Evolutionary conservation across 2,888 invertebrate species (phyloP), one percentile per base, ranked within the genome.

Genomic region (Schizotus pectinicornis): DNA sequence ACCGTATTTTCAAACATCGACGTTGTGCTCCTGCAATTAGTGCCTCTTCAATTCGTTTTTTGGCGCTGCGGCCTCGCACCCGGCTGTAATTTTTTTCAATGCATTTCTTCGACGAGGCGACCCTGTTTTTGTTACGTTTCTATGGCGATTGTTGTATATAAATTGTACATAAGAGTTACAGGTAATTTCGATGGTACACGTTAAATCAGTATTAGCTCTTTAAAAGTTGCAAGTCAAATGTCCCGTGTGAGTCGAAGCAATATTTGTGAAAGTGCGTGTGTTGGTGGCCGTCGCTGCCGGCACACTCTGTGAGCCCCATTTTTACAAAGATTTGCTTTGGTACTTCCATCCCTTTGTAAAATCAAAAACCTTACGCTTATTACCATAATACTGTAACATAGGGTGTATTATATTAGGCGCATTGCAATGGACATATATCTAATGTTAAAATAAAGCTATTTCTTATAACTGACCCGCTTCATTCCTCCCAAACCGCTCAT

Each of bases 361-460:
- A 66, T 69, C 61, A 62, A 59, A 56, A 73, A 75, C 72, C 75
- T 71, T 77, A 77, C 76, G 78, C 78, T 78, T 77, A 76, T 68
- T 72, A 74, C 67, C 66, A 69, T 72, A 68, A 72, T 65, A 68
- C 56, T 65, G 66, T 67, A 71, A 68, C 53, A 74, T 72, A 70
- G 69, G 56, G 62, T 67, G 63, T 66, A 69, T 68, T 68, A 69
- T 67, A 67, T 67, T 69, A 70, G 71, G 64, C 56, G 63, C 63
- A 61, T 64, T 62, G 70, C 69, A 65, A 70, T 69, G 65, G 57
- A 65, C 59, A 62, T 70, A 69, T 69, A 67, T 69, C 70, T 72
- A 70, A 72, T 71, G 71, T 75, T 73, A 67, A 67, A 75, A 74
- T 74, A 74, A 77, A 76, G 74, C 74, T 77, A 74, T 76, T 77